Evolutionary conservation across 2,113 vertebrate species (phyloP).

Genomic region (Equus przewalskii): DNA sequence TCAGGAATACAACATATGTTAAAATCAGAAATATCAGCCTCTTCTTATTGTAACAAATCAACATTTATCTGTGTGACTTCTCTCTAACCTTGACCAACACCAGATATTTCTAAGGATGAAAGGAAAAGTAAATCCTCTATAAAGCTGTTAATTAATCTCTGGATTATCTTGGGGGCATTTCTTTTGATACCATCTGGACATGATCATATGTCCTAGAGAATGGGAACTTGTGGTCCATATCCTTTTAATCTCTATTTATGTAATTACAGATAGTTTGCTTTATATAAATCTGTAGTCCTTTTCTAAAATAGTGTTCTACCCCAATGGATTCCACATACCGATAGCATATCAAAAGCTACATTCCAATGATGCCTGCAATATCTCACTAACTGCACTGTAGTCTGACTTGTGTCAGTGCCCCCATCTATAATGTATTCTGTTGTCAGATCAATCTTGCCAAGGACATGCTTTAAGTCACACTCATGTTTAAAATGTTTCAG

Average conservation of each 20-base stretch:
- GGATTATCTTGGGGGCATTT: background rate
- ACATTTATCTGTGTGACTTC: background rate
- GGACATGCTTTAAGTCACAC: background rate
- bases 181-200: slow-evolving; percentile 19
- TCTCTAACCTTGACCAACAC: slow-evolving; percentile 40
- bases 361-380: slow-evolving; percentile 10
- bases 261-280: background rate
- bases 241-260: slow-evolving; percentile 37
- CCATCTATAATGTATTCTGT: background rate
- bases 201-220: background rate
- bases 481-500: background rate
- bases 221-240: background rate
- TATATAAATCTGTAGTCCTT: slow-evolving; percentile 32
- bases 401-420: background rate
- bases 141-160: slow-evolving; percentile 48
- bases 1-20: background rate
- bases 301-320: slow-evolving; percentile 14
- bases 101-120: slow-evolving; percentile 27
- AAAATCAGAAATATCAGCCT: background rate
- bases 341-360: slow-evolving; percentile 28
- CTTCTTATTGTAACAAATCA: background rate
- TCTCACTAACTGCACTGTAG: background rate
- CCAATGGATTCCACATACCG: background rate
- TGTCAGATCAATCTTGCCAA: background rate
- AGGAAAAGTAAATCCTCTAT: slow-evolving; percentile 1